Evolutionary conservation across 2,888 invertebrate species (phyloP), one percentile per base, ranked within the genome.

Genomic region (Ptilodon capucinus): DNA sequence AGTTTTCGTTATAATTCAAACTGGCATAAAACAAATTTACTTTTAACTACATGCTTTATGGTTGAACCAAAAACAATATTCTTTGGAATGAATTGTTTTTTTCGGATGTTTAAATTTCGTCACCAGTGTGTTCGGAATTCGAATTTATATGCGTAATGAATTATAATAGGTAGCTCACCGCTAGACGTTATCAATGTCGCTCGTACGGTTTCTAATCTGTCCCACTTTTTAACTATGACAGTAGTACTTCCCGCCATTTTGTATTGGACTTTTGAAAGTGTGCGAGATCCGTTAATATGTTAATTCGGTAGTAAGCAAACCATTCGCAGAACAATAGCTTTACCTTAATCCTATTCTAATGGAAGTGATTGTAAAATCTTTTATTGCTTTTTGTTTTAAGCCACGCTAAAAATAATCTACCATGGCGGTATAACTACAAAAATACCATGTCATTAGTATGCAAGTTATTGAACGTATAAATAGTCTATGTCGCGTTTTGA

Each of bases 141-240:
- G n/a, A n/a, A 28, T 4, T 28, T 28, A 8, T 23, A 11, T 28
- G 28, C n/a, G 28, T 28, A n/a, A 3, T n/a, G 28, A 28, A 28
- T 28, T 8, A 28, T 28, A 28, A 28, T n/a, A 11, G 28, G 28
- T n/a, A 11, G 28, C 28, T 2, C n/a, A 45, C 39, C 35, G 36
- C 46, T 48, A 40, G 56, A 17, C 40, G 17, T 44, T 47, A 51
- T 50, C 45, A 61, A 54, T 46, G 42, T 42, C 36, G 40, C 3
- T 28, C 4, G 28, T 45, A 49, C 25, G 41, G 25, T 68, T 65
- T 68, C 63, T 56, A 68, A 64, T 54, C 49, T 48, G 43, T 39
- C 57, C 64, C 47, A 58, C 56, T 48, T 57, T 56, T 57, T 28
- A 46, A 48, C 44, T 42, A 36, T 49, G 39, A 43, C 49, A 42